These are phyloP conservation scores for Pollimyrus isidori DNA, from an alignment of 2,113 vertebrate genomes.

Conservation along the genomic window DNA sequence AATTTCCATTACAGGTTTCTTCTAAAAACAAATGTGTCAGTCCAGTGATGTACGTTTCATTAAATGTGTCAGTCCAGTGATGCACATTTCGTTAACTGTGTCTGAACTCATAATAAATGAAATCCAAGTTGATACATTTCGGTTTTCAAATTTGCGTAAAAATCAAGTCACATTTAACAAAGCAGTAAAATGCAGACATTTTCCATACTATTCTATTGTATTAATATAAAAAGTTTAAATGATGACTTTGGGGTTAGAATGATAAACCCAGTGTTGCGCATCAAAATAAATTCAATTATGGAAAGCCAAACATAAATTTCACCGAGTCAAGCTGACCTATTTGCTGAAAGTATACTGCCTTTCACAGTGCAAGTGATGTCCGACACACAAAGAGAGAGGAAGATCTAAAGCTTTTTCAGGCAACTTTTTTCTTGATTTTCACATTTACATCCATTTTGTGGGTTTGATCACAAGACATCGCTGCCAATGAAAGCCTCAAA, in stretches of 20 bases:
- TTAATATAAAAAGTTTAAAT: constrained; percentile 9
- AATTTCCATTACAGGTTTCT: constrained; percentile 22
- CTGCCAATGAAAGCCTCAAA: background rate
- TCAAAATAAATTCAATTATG: background rate
- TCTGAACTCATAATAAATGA: background rate
- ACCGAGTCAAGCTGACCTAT: background rate
- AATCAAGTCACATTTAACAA: constrained; percentile 44
- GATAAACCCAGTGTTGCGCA: background rate
- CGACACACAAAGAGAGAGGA: background rate
- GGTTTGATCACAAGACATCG: background rate
- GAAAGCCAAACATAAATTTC: background rate
- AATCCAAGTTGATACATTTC: constrained; percentile 28
- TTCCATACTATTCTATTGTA: constrained; percentile 1
- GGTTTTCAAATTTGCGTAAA: constrained; percentile 33
- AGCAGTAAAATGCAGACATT: constrained; percentile 18
- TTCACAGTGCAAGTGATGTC: background rate
- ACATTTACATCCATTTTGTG: constrained; percentile 60
- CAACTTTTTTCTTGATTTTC: constrained; percentile 34
- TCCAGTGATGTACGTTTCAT: background rate
- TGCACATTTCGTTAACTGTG: background rate
- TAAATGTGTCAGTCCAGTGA: background rate
- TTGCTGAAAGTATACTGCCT: background rate
- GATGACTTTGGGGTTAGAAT: constrained; percentile 12
- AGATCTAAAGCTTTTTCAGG: background rate
- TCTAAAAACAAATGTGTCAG: constrained; percentile 34